Evolutionary conservation across 2,113 vertebrate genomes (phyloP).

Genomic region (Archocentrus centrarchus): DNA sequence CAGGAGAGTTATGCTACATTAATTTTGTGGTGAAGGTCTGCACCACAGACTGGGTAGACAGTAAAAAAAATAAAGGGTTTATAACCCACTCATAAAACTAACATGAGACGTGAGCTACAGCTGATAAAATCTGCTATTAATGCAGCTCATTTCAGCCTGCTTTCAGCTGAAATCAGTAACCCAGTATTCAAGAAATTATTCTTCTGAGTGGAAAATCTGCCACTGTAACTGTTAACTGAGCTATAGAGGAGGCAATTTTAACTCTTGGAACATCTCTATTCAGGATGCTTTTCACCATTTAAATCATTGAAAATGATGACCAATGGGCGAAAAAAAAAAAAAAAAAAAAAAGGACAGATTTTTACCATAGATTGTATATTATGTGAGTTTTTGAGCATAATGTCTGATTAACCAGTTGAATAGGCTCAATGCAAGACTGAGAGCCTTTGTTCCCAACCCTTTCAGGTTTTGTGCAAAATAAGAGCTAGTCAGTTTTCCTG

Average conservation of each 20-base stretch:
- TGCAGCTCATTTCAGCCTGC: neutral
- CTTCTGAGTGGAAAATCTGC: neutral
- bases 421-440: neutral
- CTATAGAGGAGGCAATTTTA: neutral
- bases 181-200: neutral
- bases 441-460: neutral
- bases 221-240: neutral
- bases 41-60: neutral
- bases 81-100: neutral
- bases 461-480: conserved; percentile 7
- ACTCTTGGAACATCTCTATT: neutral
- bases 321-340: no score
- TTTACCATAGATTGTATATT: no score
- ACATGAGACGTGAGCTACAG: neutral
- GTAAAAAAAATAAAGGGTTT: neutral
- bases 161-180: neutral
- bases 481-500: neutral
- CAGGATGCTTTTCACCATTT: neutral
- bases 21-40: neutral
- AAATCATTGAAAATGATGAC: no score
- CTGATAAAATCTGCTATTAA: neutral
- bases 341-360: no score
- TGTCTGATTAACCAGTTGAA: conserved; percentile 39
- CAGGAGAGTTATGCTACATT: neutral
- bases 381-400: neutral